A percentile compares a stretch with the other conserved stretches of the same genome.
phyloP scores from a whole-genome alignment of 2,113 vertebrate genomes.

The Lampris incognitus region DNA sequence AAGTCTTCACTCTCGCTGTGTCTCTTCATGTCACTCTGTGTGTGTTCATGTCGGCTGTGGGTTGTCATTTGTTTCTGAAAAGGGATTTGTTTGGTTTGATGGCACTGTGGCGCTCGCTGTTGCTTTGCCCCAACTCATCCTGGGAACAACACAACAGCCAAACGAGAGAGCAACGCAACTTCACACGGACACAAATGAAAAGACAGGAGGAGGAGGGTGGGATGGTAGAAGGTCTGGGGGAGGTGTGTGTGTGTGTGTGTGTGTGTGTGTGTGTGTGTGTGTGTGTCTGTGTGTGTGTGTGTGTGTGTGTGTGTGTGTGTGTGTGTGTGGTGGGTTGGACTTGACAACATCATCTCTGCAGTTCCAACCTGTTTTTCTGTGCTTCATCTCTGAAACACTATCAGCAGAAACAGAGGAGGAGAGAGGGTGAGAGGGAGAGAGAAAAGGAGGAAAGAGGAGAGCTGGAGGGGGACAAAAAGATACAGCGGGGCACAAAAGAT shows the following conservation, averaged over 20 bases:
- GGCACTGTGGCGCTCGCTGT: slow-evolving; percentile 47
- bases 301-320: too few relatives aligned
- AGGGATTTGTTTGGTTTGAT: slow-evolving; percentile 68
- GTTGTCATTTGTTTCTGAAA: slow-evolving; percentile 42
- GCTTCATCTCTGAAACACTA: slow-evolving; percentile 62
- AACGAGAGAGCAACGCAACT: slow-evolving; percentile 69
- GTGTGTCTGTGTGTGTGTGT: too few relatives aligned
- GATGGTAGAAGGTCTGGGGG: neutral
- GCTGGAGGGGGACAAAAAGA: neutral
- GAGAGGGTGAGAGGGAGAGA: slow-evolving; percentile 20
- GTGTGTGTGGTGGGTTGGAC: slow-evolving; percentile 6
- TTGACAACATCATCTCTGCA: slow-evolving; percentile 42
- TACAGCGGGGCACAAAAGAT: neutral
- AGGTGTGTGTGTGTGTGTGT: neutral
- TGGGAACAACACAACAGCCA: slow-evolving; percentile 59
- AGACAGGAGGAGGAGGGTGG: neutral
- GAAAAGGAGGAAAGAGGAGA: neutral
- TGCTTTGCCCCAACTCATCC: slow-evolving; percentile 64
- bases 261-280: too few relatives aligned
- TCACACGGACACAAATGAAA: slow-evolving; percentile 48
- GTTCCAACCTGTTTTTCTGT: slow-evolving; percentile 61
- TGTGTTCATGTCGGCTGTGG: slow-evolving; percentile 19
- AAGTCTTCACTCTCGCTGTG: slow-evolving; percentile 13
- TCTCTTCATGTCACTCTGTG: slow-evolving; percentile 4
- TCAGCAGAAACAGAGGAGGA: slow-evolving; percentile 51